phyloP scores from a whole-genome alignment of 2,888 invertebrate genomes.

The Automeris io region DNA sequence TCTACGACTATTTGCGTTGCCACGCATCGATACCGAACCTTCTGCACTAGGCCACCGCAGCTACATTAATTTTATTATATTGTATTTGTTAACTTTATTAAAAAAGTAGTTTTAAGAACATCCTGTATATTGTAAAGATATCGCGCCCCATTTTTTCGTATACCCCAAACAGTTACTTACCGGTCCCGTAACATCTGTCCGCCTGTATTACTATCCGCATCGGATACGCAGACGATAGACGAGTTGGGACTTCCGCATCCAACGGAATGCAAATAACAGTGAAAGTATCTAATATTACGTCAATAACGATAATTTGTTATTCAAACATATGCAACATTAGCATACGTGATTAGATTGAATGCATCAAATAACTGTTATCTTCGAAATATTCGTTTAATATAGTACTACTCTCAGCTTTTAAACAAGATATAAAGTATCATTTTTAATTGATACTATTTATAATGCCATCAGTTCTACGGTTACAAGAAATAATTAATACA shows the following conservation, averaged over 20 bases:
- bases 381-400: too few relatives aligned
- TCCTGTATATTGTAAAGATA: constrained; percentile 30
- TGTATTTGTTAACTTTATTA: neutral
- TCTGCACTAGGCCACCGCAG: neutral
- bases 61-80: neutral
- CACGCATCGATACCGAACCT: too few relatives aligned
- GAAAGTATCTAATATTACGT: constrained; percentile 38
- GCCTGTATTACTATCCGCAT: constrained; percentile 24
- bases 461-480: too few relatives aligned
- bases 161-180: constrained; percentile 46
- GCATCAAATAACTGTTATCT: too few relatives aligned
- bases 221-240: constrained; percentile 13
- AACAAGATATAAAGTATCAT: too few relatives aligned
- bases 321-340: constrained; percentile 6
- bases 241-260: constrained; percentile 39
- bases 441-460: too few relatives aligned
- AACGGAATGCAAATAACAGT: constrained; percentile 23
- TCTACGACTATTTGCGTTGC: too few relatives aligned
- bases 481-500: too few relatives aligned
- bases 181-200: constrained; percentile 62
- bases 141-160: constrained; percentile 25
- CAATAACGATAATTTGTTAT: constrained; percentile 20
- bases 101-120: constrained; percentile 16
- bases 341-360: constrained; percentile 6
- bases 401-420: too few relatives aligned